Base-by-base conservation (phyloP, 2,888 invertebrate species). In the Drosophila aldrichi region DNA sequence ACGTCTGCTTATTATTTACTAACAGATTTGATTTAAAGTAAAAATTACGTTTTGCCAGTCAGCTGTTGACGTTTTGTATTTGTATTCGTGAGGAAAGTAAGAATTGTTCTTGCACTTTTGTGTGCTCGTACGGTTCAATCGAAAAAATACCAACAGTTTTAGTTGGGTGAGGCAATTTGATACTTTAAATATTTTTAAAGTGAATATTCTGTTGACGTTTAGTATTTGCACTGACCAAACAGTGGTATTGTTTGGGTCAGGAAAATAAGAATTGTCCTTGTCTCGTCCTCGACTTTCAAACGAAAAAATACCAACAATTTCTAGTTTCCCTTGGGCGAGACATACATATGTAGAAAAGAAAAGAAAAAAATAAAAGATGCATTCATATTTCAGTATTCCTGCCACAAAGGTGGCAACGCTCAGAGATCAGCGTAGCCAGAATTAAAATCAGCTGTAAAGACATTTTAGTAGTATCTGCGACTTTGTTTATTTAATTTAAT, bases 381-480 rank as follows among this genome's bases (percentile, higher is more conserved):
- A 12, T 18, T 10, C 10, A 3, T 6, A 0, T 18, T 44, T 43
- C 25, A 38, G 22, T 29, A 25, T 36, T 14, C 20, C 22, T 14
- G 3, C 1, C 10, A 9, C 0, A 6, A n/a, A 8, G 8, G 43
- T 75, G 79, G 79, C 75, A 78, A 34, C 68, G 32, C 29, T 41
- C 2, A 1, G 2, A 4, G 5, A 7, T 1, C 29, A 58, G 49
- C n/a, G 48, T 54, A 20, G 2, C 46, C 71, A 44, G 1, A 10
- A 7, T 25, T 14, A 9, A 0, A 44, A 46, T 25, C 74, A 79
- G 81, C 74, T 81, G 81, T 58, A 46, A 6, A 43, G 6, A 22
- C 34, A 41, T 43, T 49, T 52, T n/a, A 18, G 25, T 20, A 40
- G 20, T 41, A 16, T 20, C 8, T 48, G 14, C 2, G n/a, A 32